Evolutionary conservation across 1,140 invertebrate genomes (phyloP).

Genomic region (Pararge aegeria): DNA sequence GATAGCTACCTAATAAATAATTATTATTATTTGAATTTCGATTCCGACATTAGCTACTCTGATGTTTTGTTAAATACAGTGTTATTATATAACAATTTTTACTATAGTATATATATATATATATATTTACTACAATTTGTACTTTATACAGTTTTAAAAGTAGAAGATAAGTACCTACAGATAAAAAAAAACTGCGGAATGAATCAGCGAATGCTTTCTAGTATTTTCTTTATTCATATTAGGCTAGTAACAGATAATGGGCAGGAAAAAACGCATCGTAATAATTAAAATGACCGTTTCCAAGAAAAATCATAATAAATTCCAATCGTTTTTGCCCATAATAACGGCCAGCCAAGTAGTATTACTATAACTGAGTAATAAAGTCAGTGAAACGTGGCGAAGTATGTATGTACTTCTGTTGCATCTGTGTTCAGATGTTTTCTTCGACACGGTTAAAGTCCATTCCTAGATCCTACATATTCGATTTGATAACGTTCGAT

Average conservation of each 20-base stretch:
- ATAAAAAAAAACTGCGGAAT: background rate
- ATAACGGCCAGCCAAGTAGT: slow-evolving; percentile 9
- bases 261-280: background rate
- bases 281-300: slow-evolving; percentile 10
- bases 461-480: too few relatives aligned
- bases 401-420: background rate
- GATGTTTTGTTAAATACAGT: too few relatives aligned
- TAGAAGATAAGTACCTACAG: background rate
- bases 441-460: too few relatives aligned
- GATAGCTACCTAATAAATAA: too few relatives aligned
- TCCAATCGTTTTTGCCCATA: slow-evolving; percentile 9
- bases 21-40: too few relatives aligned
- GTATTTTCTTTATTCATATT: slow-evolving; percentile 3
- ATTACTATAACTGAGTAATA: slow-evolving; percentile 5
- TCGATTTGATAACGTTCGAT: too few relatives aligned
- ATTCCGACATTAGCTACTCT: too few relatives aligned
- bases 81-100: too few relatives aligned
- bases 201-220: slow-evolving; percentile 3
- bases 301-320: slow-evolving; percentile 15
- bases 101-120: too few relatives aligned
- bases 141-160: too few relatives aligned
- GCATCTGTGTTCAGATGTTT: background rate
- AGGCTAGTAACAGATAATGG: background rate
- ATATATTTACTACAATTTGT: too few relatives aligned
- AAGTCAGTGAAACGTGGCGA: slow-evolving; percentile 10